Conservation (phyloP, 64 coral and sea anemone genomes). For the Montipora capricornis region DNA sequence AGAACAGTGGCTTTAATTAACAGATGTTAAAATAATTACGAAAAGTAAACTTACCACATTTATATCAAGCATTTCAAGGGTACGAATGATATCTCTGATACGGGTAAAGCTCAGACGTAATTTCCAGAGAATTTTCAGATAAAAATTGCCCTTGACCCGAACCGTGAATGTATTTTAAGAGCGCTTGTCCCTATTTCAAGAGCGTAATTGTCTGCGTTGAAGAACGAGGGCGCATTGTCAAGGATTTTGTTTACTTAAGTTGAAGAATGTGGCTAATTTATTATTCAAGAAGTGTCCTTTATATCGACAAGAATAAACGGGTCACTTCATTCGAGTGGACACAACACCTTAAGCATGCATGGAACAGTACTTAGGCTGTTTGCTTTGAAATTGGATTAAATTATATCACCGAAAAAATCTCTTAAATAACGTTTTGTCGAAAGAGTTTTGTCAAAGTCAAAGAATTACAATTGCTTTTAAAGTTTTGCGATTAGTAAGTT, state of each 20-base stretch:
- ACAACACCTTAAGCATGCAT: slow-evolving; percentile 19
- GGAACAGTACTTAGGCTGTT: not conserved
- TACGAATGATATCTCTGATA: not conserved
- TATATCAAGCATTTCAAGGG: slow-evolving; percentile 4
- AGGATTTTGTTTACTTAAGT: slow-evolving; percentile 55
- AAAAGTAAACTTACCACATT: slow-evolving; percentile 63
- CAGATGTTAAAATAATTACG: slow-evolving; percentile 86
- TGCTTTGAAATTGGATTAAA: slow-evolving; percentile 30
- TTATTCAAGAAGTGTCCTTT: slow-evolving; percentile 49
- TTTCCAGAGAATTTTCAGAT: not conserved
- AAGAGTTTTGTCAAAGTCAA: not conserved
- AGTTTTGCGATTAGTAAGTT: not conserved
- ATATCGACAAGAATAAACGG: slow-evolving; percentile 40
- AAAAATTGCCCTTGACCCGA: not conserved
- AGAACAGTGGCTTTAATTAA: slow-evolving; percentile 77
- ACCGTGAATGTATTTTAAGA: not conserved
- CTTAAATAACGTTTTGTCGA: not conserved
- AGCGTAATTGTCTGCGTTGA: not conserved
- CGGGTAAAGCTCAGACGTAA: not conserved
- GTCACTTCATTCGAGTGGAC: slow-evolving; percentile 8
- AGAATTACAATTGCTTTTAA: not conserved
- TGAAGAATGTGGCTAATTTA: slow-evolving; percentile 52
- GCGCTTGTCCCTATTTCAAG: not conserved
- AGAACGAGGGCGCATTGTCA: slow-evolving; percentile 32
- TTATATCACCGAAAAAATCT: not conserved